A percentile compares a stretch with the other conserved stretches of the same genome.
Conservation (phyloP, 2,113 vertebrate genomes). For the Oxyura jamaicensis region DNA sequence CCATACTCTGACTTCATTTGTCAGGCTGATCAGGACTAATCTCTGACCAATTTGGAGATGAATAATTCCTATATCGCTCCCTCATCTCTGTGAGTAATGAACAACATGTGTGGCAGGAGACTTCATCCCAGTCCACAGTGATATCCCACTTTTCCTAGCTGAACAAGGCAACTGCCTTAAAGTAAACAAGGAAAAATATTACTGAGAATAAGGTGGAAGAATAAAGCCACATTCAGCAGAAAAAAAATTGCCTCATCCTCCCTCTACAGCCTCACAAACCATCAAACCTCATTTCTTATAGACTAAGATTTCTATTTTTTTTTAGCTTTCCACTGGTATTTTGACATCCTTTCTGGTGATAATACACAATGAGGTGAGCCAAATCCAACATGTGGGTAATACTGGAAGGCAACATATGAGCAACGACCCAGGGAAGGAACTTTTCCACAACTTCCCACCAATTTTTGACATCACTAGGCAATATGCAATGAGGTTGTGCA, state of each 20-base stretch:
- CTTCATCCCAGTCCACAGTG: neutral
- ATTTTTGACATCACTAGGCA: neutral
- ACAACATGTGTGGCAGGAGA: neutral
- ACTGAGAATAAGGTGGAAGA: neutral
- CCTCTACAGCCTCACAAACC: neutral
- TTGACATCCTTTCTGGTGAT: neutral
- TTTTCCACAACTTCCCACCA: neutral
- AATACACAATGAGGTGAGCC: neutral
- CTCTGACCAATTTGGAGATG: neutral
- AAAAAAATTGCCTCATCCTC: neutral
- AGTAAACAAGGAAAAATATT: neutral
- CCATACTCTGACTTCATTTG: neutral
- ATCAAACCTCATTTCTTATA: neutral
- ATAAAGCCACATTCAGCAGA: neutral
- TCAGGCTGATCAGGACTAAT: neutral
- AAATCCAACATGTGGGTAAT: neutral
- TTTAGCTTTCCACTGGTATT: neutral
- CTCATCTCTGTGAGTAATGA: neutral
- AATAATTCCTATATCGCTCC: neutral
- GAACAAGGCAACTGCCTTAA: neutral
- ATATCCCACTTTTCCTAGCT: neutral
- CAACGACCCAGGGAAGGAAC: neutral
- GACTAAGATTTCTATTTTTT: neutral
- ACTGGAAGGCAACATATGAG: neutral
- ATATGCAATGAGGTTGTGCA: neutral